These are phyloP conservation scores for Zaprionus davidi DNA, from an alignment of 1,140 invertebrate species.

Conservation along the genomic window DNA sequence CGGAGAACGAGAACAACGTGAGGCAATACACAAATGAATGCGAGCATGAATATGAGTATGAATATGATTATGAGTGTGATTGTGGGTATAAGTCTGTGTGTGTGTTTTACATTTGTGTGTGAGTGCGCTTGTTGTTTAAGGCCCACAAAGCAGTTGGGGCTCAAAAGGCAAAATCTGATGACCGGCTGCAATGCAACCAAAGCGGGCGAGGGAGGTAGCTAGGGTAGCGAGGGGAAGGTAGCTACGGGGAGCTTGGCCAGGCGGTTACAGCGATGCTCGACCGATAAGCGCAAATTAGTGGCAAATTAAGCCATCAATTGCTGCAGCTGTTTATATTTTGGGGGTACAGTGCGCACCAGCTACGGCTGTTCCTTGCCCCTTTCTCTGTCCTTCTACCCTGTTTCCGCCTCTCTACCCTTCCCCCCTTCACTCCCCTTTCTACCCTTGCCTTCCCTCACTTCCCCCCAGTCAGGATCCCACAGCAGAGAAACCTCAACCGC, in stretches of 20 bases:
- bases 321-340: conserved; percentile 57
- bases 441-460: too few species aligned
- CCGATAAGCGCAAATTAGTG: conserved; percentile 77
- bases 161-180: neutral
- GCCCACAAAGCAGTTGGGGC: neutral
- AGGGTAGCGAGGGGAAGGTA: too few species aligned
- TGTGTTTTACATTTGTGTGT: neutral
- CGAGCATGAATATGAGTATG: neutral
- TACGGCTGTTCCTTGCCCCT: too few species aligned
- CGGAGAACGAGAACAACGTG: neutral
- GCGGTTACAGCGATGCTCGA: neutral
- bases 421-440: neutral
- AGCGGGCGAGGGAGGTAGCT: too few species aligned
- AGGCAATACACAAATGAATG: neutral
- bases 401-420: too few species aligned
- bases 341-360: conserved; percentile 21
- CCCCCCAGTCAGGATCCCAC: too few species aligned
- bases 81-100: neutral
- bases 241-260: neutral
- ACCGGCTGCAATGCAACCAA: neutral
- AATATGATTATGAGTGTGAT: neutral
- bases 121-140: neutral
- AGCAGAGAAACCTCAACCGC: conserved; percentile 48
- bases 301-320: conserved; percentile 76
- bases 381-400: too few species aligned